These are phyloP conservation scores for Cinclus cinclus DNA, from an alignment of 2,113 vertebrate genomes.

Conservation along the genomic window DNA sequence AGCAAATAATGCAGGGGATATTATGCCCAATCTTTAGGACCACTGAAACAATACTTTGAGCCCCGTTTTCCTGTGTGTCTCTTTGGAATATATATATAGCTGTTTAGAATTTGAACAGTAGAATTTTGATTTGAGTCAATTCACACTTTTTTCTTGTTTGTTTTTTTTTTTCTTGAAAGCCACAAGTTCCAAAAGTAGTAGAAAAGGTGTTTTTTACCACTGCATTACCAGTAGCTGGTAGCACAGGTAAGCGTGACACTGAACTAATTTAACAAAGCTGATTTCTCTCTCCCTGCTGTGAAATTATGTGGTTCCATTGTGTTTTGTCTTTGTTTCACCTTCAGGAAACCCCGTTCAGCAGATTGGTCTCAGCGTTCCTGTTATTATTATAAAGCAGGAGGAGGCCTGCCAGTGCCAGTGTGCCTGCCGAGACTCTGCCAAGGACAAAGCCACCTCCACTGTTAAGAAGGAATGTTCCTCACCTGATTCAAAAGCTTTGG, in stretches of 20 bases:
- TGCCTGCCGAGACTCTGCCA: constrained; percentile 90
- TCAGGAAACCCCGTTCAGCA: constrained; percentile 93
- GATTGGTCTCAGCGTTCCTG: constrained; percentile 95
- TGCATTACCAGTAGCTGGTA: constrained; percentile 91
- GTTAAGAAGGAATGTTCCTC: constrained; percentile 78
- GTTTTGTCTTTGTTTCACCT: constrained; percentile 57
- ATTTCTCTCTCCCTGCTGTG: not conserved
- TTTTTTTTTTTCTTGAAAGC: constrained; percentile 54
- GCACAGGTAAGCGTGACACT: constrained; percentile 79
- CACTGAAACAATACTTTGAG: not conserved
- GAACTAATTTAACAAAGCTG: not conserved
- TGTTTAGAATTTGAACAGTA: not conserved
- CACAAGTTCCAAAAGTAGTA: constrained; percentile 90
- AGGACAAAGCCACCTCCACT: constrained; percentile 77
- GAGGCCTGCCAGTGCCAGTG: constrained; percentile 98
- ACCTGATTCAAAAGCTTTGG: constrained; percentile 53
- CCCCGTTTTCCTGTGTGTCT: not conserved
- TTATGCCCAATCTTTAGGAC: not conserved
- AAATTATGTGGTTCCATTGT: not conserved
- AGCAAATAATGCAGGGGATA: not conserved
- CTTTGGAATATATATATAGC: not conserved
- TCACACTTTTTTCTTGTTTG: not conserved
- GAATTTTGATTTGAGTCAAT: not conserved
- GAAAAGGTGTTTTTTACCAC: constrained; percentile 98
- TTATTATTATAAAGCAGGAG: constrained; percentile 99